A percentile compares a stretch with the other conserved stretches of the same genome.
phyloP scores from a whole-genome alignment of 1,140 invertebrate genomes.

The Brachionus sp. region DNA sequence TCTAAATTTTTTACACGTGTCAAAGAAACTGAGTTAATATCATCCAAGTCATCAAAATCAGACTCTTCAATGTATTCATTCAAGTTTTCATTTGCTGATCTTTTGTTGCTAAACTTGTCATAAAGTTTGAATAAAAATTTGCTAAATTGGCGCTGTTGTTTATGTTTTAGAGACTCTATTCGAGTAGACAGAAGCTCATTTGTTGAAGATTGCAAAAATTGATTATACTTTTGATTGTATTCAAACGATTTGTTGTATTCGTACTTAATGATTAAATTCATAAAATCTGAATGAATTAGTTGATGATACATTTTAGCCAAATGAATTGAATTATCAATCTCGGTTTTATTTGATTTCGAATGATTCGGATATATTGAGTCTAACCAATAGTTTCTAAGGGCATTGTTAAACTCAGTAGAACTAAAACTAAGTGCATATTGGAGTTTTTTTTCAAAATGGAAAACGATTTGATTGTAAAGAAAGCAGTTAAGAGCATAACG shows the following conservation, averaged over 20 bases:
- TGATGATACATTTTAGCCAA: slow-evolving; percentile 32
- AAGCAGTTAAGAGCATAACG: not conserved
- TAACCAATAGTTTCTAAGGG: not conserved
- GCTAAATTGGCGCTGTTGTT: slow-evolving; percentile 37
- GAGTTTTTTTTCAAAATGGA: not conserved
- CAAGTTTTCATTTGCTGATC: not conserved
- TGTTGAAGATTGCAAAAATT: not conserved
- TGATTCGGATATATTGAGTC: not conserved
- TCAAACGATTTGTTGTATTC: not conserved
- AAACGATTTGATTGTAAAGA: not conserved
- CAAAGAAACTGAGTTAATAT: not conserved
- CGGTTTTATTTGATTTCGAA: not conserved
- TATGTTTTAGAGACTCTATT: not conserved
- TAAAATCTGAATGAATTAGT: slow-evolving; percentile 32
- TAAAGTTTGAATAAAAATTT: slow-evolving; percentile 20
- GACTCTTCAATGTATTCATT: not conserved
- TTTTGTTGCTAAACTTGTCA: not conserved
- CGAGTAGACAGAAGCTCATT: not conserved
- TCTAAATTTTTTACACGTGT: not conserved
- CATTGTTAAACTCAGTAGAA: not conserved
- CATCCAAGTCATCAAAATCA: not conserved
- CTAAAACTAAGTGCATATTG: not conserved
- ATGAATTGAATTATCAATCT: slow-evolving; percentile 18
- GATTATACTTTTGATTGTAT: slow-evolving; percentile 37
- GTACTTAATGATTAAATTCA: slow-evolving; percentile 20